These are phyloP conservation scores for Chloropsis hardwickii DNA, from an alignment of 2,113 vertebrate genomes.

Conservation along the genomic window DNA sequence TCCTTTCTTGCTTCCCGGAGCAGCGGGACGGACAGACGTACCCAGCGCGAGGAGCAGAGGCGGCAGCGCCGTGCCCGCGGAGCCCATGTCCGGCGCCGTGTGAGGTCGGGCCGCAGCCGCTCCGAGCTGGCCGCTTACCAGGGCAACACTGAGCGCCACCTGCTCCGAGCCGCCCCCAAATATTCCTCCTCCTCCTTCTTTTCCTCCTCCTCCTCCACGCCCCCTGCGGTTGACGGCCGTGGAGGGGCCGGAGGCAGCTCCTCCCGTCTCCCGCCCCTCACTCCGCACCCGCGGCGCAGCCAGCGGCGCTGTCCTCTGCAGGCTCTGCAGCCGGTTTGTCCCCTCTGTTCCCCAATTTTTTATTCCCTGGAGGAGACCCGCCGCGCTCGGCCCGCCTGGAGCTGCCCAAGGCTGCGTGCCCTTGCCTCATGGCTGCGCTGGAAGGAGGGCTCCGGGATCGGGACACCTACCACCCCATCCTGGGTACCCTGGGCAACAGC, in stretches of 20 bases:
- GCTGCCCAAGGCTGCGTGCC: neutral
- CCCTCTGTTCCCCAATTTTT: accelerated
- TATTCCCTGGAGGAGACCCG: accelerated
- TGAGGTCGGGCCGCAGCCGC: accelerated
- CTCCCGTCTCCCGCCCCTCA: accelerated
- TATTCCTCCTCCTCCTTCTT: neutral
- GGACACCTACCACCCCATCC: neutral
- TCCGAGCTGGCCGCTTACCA: neutral
- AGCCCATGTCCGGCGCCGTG: neutral
- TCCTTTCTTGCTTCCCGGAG: neutral
- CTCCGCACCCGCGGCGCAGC: accelerated
- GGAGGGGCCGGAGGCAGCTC: neutral
- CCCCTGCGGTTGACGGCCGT: neutral
- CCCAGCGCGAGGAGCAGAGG: neutral
- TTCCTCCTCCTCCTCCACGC: neutral
- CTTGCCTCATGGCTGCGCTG: neutral
- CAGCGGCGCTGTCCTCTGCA: accelerated
- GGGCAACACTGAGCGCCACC: conserved; percentile 6
- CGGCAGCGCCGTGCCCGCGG: neutral
- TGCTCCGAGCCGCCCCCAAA: conserved; percentile 21
- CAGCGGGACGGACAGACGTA: neutral
- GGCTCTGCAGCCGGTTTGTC: accelerated
- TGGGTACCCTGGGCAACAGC: accelerated
- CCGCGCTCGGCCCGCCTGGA: accelerated
- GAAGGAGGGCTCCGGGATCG: accelerated